Evolutionary conservation across 2,797 vertebrate genomes (phyloP).

Genomic region (Anguilla anguilla): DNA sequence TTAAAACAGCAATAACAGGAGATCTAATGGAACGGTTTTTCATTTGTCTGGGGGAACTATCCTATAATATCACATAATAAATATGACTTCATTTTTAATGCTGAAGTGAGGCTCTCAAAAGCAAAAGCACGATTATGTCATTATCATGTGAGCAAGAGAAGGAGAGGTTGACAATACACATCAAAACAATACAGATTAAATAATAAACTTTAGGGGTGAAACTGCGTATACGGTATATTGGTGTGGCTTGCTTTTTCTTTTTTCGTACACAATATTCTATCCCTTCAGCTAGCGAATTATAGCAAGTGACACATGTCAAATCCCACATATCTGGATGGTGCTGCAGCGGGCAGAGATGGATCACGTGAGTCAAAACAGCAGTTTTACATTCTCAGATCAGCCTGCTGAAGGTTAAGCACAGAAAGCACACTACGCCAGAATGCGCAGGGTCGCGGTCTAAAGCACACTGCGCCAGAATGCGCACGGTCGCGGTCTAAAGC

Average conservation of each 20-base stretch:
- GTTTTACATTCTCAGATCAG: background rate
- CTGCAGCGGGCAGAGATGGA: background rate
- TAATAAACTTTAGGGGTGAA: background rate
- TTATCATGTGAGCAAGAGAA: background rate
- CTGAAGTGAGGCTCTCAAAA: background rate
- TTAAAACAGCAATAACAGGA: background rate
- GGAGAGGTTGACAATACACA: background rate
- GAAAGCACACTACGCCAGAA: background rate
- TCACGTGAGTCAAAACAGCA: background rate
- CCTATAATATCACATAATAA: background rate
- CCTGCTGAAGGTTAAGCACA: background rate
- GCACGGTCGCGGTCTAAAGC: too few species aligned
- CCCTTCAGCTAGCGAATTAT: background rate
- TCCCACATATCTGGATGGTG: too few species aligned
- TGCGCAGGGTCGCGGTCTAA: background rate
- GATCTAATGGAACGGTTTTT: too few species aligned
- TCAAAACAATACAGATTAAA: background rate
- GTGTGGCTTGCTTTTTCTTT: background rate
- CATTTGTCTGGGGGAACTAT: background rate
- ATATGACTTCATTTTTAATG: background rate
- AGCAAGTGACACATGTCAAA: background rate
- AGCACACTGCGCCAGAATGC: too few species aligned
- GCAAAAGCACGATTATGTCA: background rate
- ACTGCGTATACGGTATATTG: background rate
- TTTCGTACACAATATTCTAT: background rate